Evolutionary conservation across 2,888 invertebrate species (phyloP).

Genomic region (Eulithis testata): DNA sequence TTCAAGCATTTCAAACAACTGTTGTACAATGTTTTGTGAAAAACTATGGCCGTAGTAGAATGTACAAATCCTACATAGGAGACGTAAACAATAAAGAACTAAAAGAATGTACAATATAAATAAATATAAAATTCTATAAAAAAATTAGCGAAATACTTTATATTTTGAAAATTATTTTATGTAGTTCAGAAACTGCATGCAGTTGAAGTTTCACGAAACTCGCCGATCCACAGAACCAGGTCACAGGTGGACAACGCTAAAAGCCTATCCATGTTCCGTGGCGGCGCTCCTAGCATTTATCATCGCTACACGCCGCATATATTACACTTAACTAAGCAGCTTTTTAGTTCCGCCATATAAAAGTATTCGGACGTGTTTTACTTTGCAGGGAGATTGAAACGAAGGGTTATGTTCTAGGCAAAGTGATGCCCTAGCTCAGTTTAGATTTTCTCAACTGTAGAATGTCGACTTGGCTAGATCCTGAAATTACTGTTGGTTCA

Average conservation of each 20-base stretch:
- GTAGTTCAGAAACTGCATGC: constrained; percentile 11
- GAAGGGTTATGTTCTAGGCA: neutral
- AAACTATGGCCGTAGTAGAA: too few species aligned
- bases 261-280: constrained; percentile 59
- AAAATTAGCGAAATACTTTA: neutral
- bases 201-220: constrained; percentile 16
- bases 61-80: too few species aligned
- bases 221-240: constrained; percentile 21
- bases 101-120: too few species aligned
- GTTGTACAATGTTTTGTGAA: too few species aligned
- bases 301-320: constrained; percentile 59
- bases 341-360: constrained; percentile 39
- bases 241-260: constrained; percentile 63
- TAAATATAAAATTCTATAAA: too few species aligned
- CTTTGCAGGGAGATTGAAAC: constrained; percentile 17
- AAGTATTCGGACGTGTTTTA: constrained; percentile 19
- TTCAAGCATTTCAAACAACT: too few species aligned
- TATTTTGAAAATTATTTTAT: neutral
- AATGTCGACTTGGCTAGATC: too few species aligned
- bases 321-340: constrained; percentile 54
- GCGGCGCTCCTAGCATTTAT: constrained; percentile 59
- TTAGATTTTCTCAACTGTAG: too few species aligned
- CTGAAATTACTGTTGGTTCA: too few species aligned
- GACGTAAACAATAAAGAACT: too few species aligned
- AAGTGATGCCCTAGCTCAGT: too few species aligned